Evolutionary conservation across 2,113 vertebrate genomes (phyloP).

Genomic region (Bucco capensis): DNA sequence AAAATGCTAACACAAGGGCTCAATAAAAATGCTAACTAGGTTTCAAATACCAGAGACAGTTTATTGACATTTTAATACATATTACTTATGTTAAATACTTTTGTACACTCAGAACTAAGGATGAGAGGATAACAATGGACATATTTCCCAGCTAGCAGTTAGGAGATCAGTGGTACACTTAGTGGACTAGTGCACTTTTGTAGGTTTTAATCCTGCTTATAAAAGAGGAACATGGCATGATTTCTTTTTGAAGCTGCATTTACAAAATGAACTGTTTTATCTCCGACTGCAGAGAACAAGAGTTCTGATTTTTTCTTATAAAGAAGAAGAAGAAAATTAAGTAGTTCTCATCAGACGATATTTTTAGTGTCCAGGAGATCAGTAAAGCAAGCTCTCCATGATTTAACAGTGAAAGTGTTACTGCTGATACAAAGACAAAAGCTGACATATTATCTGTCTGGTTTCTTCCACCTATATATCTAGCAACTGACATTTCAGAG

Average conservation of each 20-base stretch:
- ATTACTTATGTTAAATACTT: conserved; percentile 69
- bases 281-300: conserved; percentile 28
- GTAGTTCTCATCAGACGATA: background rate
- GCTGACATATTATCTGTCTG: background rate
- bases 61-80: conserved; percentile 75
- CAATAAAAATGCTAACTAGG: conserved; percentile 82
- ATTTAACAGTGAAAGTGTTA: background rate
- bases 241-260: conserved; percentile 53
- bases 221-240: conserved; percentile 17
- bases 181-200: conserved; percentile 36
- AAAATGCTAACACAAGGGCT: conserved; percentile 76
- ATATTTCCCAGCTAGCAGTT: conserved; percentile 32
- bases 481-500: background rate
- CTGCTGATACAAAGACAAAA: background rate
- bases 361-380: conserved; percentile 34
- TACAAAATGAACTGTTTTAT: conserved; percentile 53
- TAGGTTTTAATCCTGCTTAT: conserved; percentile 67
- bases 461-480: background rate
- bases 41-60: conserved; percentile 69
- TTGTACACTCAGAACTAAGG: conserved; percentile 46
- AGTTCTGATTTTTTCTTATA: background rate
- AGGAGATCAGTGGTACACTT: conserved; percentile 35
- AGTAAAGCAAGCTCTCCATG: background rate
- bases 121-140: conserved; percentile 50
- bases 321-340: background rate